phyloP scores from a whole-genome alignment of 2,113 vertebrate genomes.

The Malurus elegans region DNA sequence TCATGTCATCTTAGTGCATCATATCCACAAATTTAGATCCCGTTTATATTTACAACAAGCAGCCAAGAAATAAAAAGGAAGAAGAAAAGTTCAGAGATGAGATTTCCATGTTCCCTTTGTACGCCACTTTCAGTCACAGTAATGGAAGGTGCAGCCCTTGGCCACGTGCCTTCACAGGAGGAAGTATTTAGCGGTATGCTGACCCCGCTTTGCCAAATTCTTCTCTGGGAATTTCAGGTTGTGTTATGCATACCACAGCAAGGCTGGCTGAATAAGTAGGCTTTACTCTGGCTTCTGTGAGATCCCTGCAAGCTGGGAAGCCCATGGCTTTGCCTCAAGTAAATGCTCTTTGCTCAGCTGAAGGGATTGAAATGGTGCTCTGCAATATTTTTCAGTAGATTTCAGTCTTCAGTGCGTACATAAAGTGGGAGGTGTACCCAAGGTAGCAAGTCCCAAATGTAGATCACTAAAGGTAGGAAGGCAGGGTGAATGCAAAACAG shows the following conservation, averaged over 20 bases:
- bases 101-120: neutral
- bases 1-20: neutral
- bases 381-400: neutral
- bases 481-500: neutral
- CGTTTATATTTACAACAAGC: neutral
- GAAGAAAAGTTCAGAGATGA: neutral
- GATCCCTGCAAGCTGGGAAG: neutral
- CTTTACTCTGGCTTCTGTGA: neutral
- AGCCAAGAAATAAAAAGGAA: slow-evolving; percentile 11
- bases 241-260: neutral
- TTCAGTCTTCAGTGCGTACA: neutral
- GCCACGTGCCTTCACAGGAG: neutral
- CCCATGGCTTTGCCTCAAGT: neutral
- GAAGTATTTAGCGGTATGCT: neutral
- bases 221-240: slow-evolving; percentile 2
- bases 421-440: neutral
- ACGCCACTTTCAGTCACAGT: neutral
- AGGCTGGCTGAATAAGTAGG: neutral
- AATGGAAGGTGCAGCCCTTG: neutral
- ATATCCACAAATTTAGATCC: neutral
- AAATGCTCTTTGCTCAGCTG: neutral
- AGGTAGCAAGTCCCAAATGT: neutral
- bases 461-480: neutral
- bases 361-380: neutral
- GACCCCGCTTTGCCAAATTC: neutral